These are phyloP conservation scores for Acanthopleura granulata DNA, from an alignment of 2,888 invertebrate species.

Conservation along the genomic window DNA sequence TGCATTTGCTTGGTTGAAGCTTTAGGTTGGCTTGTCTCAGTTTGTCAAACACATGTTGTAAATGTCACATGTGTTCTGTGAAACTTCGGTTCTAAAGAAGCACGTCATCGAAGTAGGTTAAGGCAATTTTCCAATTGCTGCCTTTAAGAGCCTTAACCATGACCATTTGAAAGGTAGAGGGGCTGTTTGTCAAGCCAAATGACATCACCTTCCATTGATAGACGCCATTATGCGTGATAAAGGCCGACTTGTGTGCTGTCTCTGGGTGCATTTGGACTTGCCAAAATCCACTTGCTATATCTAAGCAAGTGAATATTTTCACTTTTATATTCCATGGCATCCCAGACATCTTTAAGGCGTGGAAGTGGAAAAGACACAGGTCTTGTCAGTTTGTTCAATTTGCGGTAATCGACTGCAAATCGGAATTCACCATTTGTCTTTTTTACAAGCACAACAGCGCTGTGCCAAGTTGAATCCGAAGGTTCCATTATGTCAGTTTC, in stretches of 20 bases:
- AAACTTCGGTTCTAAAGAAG: slow-evolving; percentile 20
- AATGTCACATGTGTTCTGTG: slow-evolving; percentile 22
- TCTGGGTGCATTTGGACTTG: slow-evolving; percentile 13
- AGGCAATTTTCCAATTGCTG: slow-evolving; percentile 22
- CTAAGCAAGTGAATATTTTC: too few relatives aligned
- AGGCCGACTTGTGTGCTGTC: slow-evolving; percentile 24
- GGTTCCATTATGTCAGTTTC: slow-evolving; percentile 21
- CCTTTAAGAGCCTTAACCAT: slow-evolving; percentile 24
- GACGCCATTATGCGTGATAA: slow-evolving; percentile 13
- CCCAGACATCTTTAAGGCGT: neutral
- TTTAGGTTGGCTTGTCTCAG: slow-evolving; percentile 17
- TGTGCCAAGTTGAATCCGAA: slow-evolving; percentile 15
- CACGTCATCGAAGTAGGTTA: slow-evolving; percentile 30
- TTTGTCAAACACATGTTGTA: slow-evolving; percentile 17
- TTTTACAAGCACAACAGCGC: slow-evolving; percentile 19
- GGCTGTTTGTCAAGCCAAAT: slow-evolving; percentile 23
- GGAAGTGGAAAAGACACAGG: slow-evolving; percentile 2
- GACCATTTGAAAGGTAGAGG: slow-evolving; percentile 18
- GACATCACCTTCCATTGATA: slow-evolving; percentile 22
- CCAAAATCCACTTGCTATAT: slow-evolving; percentile 20
- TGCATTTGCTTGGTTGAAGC: slow-evolving; percentile 27
- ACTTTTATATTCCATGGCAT: neutral
- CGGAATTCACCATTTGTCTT: slow-evolving; percentile 9
- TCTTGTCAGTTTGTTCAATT: neutral
- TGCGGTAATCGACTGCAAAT: slow-evolving; percentile 4